Evolutionary conservation across 2,888 invertebrate genomes (phyloP), one percentile per base, ranked within the genome.

Genomic region (Noctua janthina): DNA sequence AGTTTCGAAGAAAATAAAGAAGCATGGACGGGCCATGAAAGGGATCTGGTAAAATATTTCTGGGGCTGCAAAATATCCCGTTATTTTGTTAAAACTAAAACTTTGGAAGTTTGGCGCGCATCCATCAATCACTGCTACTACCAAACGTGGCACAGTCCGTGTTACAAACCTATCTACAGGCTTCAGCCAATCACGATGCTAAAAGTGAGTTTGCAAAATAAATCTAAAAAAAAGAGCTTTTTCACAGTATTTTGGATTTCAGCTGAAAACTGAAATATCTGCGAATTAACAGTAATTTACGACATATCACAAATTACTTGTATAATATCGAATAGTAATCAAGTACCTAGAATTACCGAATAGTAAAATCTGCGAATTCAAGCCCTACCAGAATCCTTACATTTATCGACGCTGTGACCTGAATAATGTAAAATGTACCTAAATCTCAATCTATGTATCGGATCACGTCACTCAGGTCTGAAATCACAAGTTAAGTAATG

Each of bases 101-200:
- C 15, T 76, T 62, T n/a, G n/a, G 10, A 51, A 66, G 43, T 73
- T n/a, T 5, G 59, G 51, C 56, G 49, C 29, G 13, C 64, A 35
- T 84, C 74, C 68, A 77, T 82, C 78, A 82, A 82, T 82, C 74
- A 66, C 74, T 84, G 72, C 73, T 75, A 62, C 29, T 49, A 49
- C 59, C 35, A 29, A 69, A 62, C 46, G 39, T 56, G 46, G 46
- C 35, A 35, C n/a, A 68, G 46, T 62, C 46, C 8, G 15, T 68
- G 29, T 17, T 17, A 29, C 2, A 66, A 29, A 8, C 8, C n/a
- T 75, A 83, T 64, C 68, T 54, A 67, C n/a, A 54, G 3, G 59
- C 43, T 83, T 23, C 39, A 23, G 7, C 20, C n/a, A 43, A 51
- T 11, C 39, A 43, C 5, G 11, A 29, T 29, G 23, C 35, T 35